A percentile compares a stretch with the other conserved stretches of the same genome.
Conservation (phyloP, 2,113 vertebrate species). For the Puffinus mauretanicus region DNA sequence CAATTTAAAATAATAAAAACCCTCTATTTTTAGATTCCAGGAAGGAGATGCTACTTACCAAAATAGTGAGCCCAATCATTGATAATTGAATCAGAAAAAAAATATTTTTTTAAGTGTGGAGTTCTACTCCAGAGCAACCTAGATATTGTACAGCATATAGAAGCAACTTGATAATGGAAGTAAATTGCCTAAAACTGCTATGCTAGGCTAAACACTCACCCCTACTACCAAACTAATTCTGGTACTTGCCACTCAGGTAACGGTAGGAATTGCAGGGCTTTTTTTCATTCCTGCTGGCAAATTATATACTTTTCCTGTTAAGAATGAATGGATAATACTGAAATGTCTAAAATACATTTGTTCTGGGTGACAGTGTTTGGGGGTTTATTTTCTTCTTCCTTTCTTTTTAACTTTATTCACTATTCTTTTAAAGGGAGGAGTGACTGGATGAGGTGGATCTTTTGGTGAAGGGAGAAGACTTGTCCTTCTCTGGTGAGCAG, state of each 20-base stretch:
- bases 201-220: background rate
- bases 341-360: background rate
- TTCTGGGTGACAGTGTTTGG: background rate
- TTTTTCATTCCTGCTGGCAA: background rate
- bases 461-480: background rate
- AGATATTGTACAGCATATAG: background rate
- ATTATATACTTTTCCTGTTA: background rate
- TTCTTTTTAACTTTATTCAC: background rate
- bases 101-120: fast-evolving
- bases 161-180: background rate
- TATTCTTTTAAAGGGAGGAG: background rate
- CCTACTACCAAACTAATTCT: background rate
- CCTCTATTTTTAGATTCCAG: background rate
- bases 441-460: background rate
- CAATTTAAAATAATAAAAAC: background rate
- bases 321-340: background rate
- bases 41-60: background rate
- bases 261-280: background rate
- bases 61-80: background rate
- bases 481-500: background rate
- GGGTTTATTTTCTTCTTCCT: background rate
- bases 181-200: background rate
- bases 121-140: background rate
- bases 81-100: background rate
- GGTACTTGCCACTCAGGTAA: background rate